Base-by-base conservation (phyloP, 2,888 invertebrate genomes). In the Agrotis ipsilon region DNA sequence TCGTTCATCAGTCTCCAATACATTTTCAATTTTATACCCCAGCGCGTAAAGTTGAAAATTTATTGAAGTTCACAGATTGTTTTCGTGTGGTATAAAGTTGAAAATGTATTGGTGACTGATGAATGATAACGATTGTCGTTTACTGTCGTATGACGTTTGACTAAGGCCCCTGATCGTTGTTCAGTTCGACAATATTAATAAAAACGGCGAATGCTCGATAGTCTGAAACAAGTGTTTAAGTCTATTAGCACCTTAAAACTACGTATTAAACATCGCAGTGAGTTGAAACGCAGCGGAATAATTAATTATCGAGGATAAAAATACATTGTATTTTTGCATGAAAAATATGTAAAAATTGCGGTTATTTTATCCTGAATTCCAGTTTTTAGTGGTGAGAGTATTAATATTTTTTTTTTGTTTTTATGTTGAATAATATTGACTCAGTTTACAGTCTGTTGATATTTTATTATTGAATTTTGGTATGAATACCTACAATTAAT, bases 261-360 rank as follows among this genome's bases (percentile, higher is more conserved):
- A 65, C 60, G 14, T 57, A 72, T 68, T 66, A 68, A 63, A 77
- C 14, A 60, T 21, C 59, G 24, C 51, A 62, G 54, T 45, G 46
- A 45, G 57, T 57, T 43, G 48, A 51, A 65, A 59, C 16, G 27
- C 24, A 54, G 62, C 43, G 64, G 48, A 65, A 62, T 59, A 57
- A 46, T 67, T 11, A 51, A 70, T 57, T 54, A 19, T 9, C 19
- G 46, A 16, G 46, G 9, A 62, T 45, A 59, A 55, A 72, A 65
- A 48, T 51, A 62, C 46, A 16, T 18, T 39, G 19, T 24, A 39
- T n/a, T 67, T 60, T 63, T 45, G 14, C n/a, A 18, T 11, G 0
- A 14, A 51, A 18, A n/a, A 48, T 16, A 9, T 48, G 48, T n/a
- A 2, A 11, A 58, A 66, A 63, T 24, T 39, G 3, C 1, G 7